Percentiles rank a stretch among this genome's conserved stretches.
phyloP scores from a whole-genome alignment of 2,888 invertebrate species.

The Synergus umbraculus region DNA sequence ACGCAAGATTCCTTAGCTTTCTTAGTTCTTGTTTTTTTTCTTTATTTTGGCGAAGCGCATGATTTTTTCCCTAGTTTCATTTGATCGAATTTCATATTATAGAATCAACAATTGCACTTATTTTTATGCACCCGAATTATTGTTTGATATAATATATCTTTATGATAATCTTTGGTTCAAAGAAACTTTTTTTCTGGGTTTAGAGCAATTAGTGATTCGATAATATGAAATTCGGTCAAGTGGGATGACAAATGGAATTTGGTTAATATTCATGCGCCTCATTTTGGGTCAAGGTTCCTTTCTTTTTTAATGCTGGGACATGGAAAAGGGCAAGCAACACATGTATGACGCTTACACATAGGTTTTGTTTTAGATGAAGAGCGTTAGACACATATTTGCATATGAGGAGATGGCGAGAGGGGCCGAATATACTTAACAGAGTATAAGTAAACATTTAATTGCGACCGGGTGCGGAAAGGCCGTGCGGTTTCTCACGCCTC shows the following conservation, averaged over 20 bases:
- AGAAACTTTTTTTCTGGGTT: too few relatives aligned
- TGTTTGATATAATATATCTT: too few relatives aligned
- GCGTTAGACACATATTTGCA: neutral
- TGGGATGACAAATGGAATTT: too few relatives aligned
- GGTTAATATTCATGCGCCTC: too few relatives aligned
- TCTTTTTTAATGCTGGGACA: neutral
- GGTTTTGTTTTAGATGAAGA: neutral
- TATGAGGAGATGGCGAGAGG: neutral
- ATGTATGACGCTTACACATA: neutral
- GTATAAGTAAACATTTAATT: slow-evolving; percentile 23
- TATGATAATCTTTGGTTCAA: too few relatives aligned
- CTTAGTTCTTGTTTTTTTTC: neutral
- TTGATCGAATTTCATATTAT: too few relatives aligned
- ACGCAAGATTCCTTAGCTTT: neutral
- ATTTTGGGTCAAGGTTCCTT: neutral
- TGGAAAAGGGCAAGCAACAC: neutral
- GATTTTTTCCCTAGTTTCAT: too few relatives aligned
- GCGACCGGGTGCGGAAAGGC: slow-evolving; percentile 32
- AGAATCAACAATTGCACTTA: too few relatives aligned
- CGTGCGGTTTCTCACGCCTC: slow-evolving; percentile 39
- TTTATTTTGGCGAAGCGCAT: too few relatives aligned
- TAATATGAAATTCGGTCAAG: too few relatives aligned
- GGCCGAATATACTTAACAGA: slow-evolving; percentile 8
- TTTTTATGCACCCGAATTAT: too few relatives aligned
- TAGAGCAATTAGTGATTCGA: too few relatives aligned